A percentile compares a stretch with the other conserved stretches of the same genome.
Evolutionary conservation across 2,888 invertebrate species (phyloP).

Genomic region (Eristalis intricaria): DNA sequence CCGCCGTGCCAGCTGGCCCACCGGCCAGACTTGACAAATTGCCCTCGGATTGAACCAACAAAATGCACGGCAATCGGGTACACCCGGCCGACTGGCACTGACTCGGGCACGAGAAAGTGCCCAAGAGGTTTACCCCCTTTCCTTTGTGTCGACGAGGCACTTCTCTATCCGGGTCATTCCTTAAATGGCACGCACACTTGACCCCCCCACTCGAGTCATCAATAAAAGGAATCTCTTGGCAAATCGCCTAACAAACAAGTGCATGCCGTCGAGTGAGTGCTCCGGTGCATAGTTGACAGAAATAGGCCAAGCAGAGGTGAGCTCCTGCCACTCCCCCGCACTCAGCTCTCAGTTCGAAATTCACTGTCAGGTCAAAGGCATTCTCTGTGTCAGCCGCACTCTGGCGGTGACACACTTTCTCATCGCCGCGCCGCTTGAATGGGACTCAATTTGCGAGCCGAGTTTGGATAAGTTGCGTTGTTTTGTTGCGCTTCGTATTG

Average conservation of each 20-base stretch:
- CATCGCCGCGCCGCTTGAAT: background rate
- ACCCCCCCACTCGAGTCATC: constrained; percentile 41
- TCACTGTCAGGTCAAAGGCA: constrained; percentile 46
- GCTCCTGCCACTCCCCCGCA: background rate
- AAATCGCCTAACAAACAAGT: constrained; percentile 42
- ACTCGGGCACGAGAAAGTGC: background rate
- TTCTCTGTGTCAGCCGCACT: constrained; percentile 33
- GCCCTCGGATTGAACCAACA: constrained; percentile 6
- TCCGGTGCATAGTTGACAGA: constrained; percentile 15
- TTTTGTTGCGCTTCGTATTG: background rate
- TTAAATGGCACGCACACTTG: constrained; percentile 49
- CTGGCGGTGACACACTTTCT: background rate
- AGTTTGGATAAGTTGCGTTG: constrained; percentile 15
- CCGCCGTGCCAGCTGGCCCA: background rate
- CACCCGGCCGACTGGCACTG: background rate
- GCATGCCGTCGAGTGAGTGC: background rate
- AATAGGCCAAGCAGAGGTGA: constrained; percentile 34
- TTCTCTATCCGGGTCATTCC: constrained; percentile 33
- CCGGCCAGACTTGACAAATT: constrained; percentile 2
- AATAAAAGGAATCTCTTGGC: constrained; percentile 38
- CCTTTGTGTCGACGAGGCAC: background rate
- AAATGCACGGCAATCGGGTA: constrained; percentile 5
- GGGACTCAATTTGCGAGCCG: background rate
- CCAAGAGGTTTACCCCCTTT: constrained; percentile 8
- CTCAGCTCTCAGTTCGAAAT: constrained; percentile 5